Evolutionary conservation across 2,888 invertebrate species (phyloP).

Genomic region (Polydrusus cervinus): DNA sequence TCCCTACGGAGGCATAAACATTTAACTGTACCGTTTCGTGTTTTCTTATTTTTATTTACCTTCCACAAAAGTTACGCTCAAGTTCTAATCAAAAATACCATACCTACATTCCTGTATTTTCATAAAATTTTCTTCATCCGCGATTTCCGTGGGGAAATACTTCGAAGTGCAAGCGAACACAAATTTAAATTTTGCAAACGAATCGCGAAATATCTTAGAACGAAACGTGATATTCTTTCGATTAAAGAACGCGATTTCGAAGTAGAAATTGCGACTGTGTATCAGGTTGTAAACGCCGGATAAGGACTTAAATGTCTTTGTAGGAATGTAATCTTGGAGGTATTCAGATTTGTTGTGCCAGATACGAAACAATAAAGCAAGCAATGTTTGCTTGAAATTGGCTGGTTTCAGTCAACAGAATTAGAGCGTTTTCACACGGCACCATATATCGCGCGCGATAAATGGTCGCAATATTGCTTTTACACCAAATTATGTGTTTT

Average conservation of each 20-base stretch:
- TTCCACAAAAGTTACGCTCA: background rate
- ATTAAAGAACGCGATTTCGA: background rate
- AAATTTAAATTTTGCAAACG: background rate
- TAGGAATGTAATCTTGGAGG: constrained; percentile 5
- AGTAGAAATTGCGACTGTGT: constrained; percentile 1
- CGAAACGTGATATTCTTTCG: constrained; percentile 6
- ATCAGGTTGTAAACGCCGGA: constrained; percentile 16
- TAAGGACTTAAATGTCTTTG: constrained; percentile 26
- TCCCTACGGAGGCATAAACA: too few relatives aligned
- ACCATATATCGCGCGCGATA: too few relatives aligned
- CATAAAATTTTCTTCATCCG: background rate
- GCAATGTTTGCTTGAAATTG: too few relatives aligned
- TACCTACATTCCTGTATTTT: background rate
- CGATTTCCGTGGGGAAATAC: constrained; percentile 2
- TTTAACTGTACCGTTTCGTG: background rate
- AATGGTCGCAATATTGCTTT: too few relatives aligned
- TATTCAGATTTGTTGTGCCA: constrained; percentile 15
- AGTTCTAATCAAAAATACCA: too few relatives aligned
- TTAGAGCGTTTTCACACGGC: too few relatives aligned
- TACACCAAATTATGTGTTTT: too few relatives aligned
- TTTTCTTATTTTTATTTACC: background rate
- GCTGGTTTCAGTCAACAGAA: too few relatives aligned
- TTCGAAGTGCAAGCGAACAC: background rate
- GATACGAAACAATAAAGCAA: background rate
- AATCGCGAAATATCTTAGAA: background rate